A percentile compares a stretch with the other conserved stretches of the same genome.
phyloP scores from a whole-genome alignment of 2,113 vertebrate genomes.

The Tinamus guttatus region DNA sequence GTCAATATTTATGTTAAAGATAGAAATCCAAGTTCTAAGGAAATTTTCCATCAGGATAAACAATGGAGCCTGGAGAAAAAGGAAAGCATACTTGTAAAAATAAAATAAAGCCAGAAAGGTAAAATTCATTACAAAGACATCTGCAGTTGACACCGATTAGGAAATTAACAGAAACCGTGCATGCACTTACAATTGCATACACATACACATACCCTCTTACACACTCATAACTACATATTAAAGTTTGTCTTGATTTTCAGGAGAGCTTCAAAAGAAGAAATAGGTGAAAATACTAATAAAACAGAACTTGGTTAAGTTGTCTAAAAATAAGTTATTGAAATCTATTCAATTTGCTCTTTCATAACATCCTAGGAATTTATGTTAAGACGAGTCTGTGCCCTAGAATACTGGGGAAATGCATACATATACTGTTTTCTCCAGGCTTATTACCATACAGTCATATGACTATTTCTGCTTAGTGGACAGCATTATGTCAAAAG shows the following conservation, averaged over 20 bases:
- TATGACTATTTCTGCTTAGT: not conserved
- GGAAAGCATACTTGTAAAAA: not conserved
- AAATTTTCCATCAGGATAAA: conserved; percentile 16
- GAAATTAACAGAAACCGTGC: not conserved
- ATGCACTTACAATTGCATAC: not conserved
- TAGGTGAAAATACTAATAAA: not conserved
- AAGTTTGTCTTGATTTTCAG: not conserved
- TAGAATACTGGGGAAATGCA: not conserved
- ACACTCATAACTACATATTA: not conserved
- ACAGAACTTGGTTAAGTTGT: not conserved
- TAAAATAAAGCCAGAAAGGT: conserved; percentile 14
- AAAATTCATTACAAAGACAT: not conserved
- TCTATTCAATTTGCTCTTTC: not conserved
- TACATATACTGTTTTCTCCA: rapidly evolving
- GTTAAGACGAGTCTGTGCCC: not conserved
- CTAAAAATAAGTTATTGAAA: not conserved
- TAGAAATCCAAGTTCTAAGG: not conserved
- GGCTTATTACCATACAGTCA: not conserved
- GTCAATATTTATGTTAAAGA: conserved; percentile 21
- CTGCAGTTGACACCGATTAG: not conserved
- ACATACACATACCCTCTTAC: not conserved
- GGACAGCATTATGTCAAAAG: not conserved
- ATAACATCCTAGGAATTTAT: not conserved
- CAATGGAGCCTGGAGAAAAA: conserved; percentile 10
- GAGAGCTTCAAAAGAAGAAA: not conserved